Evolutionary conservation across 2,113 vertebrate species (phyloP).

Genomic region (Gymnarchus niloticus): DNA sequence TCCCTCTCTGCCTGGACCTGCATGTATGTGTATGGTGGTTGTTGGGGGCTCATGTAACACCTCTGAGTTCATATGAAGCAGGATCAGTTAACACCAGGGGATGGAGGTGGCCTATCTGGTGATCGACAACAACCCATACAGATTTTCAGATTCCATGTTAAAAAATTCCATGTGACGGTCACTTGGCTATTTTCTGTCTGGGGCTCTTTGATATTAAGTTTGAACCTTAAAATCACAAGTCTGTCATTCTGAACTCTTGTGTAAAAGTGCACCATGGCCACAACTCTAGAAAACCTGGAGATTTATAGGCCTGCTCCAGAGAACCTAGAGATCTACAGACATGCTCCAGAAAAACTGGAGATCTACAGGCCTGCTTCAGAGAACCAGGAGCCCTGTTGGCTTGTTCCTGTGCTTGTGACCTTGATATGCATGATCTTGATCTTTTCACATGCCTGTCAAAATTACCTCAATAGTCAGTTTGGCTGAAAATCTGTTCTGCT

Average conservation of each 20-base stretch:
- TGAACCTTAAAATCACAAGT: too few relatives aligned
- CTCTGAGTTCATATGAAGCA: not conserved
- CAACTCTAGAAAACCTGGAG: not conserved
- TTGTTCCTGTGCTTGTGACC: not conserved
- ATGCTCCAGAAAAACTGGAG: not conserved
- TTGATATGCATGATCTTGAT: not conserved
- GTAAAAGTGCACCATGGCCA: not conserved
- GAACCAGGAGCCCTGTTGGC: not conserved
- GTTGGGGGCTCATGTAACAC: not conserved
- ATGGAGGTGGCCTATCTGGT: not conserved
- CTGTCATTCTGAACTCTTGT: too few relatives aligned
- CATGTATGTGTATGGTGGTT: not conserved
- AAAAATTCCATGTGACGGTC: not conserved
- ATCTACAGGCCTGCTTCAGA: not conserved
- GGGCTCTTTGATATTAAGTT: not conserved
- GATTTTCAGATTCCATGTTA: not conserved
- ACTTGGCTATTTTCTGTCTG: not conserved
- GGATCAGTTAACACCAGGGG: not conserved
- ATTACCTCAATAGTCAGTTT: not conserved
- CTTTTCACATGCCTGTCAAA: not conserved
- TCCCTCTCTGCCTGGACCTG: constrained; percentile 81
- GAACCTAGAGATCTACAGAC: not conserved
- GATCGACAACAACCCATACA: not conserved
- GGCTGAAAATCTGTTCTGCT: not conserved
- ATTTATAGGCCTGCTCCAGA: not conserved